A percentile compares a stretch with the other conserved stretches of the same genome.
phyloP scores from a whole-genome alignment of 2,113 vertebrate genomes.

The Empidonax traillii region DNA sequence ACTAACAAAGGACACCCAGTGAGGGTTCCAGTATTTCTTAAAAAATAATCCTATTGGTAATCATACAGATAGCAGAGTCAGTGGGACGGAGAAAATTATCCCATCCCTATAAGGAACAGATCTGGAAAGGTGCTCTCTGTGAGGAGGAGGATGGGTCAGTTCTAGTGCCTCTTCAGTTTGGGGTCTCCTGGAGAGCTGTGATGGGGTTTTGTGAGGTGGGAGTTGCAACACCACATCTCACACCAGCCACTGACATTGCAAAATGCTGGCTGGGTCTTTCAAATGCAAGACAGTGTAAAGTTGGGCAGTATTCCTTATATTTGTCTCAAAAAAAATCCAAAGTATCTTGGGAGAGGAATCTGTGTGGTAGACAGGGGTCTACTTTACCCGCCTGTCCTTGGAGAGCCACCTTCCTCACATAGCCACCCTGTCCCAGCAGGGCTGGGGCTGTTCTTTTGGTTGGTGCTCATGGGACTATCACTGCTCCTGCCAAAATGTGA shows the following conservation, averaged over 20 bases:
- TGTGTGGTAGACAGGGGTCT: background rate
- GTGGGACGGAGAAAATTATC: background rate
- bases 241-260: background rate
- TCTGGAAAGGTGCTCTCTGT: background rate
- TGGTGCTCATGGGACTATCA: background rate
- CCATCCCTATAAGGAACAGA: accelerated
- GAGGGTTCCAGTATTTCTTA: background rate
- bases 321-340: background rate
- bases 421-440: background rate
- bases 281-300: background rate
- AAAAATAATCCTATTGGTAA: background rate
- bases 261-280: background rate
- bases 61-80: background rate
- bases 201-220: background rate
- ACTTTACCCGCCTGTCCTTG: background rate
- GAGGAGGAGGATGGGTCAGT: background rate
- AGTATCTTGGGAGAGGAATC: background rate
- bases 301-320: constrained; percentile 19
- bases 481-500: background rate
- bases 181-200: background rate
- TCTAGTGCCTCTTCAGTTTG: background rate
- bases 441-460: background rate
- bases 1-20: background rate
- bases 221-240: background rate
- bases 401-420: background rate